phyloP scores from a whole-genome alignment of 2,888 invertebrate genomes.

The Myopa tessellatipennis region DNA sequence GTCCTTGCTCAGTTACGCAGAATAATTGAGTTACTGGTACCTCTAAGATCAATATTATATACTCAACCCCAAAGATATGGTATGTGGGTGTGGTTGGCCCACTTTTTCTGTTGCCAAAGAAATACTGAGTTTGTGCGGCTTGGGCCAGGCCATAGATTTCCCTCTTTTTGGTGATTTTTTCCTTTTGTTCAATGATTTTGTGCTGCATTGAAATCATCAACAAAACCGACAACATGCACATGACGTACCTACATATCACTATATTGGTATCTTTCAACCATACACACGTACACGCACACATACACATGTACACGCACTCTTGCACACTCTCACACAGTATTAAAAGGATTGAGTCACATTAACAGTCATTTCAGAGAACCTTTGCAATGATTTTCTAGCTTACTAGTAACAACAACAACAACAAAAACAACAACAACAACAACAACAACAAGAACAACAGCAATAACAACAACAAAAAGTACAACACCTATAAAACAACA shows the following conservation, averaged over 20 bases:
- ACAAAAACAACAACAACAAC: not conserved
- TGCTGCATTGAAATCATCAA: not conserved
- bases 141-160: too few species aligned
- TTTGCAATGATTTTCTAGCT: not conserved
- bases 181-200: not conserved
- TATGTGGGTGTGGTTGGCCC: too few species aligned
- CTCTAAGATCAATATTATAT: too few species aligned
- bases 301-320: not conserved
- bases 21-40: too few species aligned
- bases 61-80: too few species aligned
- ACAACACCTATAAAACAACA: not conserved
- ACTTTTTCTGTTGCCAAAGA: too few species aligned
- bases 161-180: not conserved
- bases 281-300: not conserved
- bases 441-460: not conserved
- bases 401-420: constrained; percentile 4
- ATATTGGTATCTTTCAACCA: not conserved
- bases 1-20: too few species aligned
- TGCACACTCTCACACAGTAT: not conserved
- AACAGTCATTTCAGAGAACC: not conserved
- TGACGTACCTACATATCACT: not conserved
- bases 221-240: not conserved
- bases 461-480: too few species aligned
- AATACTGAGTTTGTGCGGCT: too few species aligned
- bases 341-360: constrained; percentile 29